Percentiles rank a stretch among this genome's conserved stretches.
Evolutionary conservation across 2,797 vertebrate species (phyloP).

Genomic region (Oreortyx pictus): DNA sequence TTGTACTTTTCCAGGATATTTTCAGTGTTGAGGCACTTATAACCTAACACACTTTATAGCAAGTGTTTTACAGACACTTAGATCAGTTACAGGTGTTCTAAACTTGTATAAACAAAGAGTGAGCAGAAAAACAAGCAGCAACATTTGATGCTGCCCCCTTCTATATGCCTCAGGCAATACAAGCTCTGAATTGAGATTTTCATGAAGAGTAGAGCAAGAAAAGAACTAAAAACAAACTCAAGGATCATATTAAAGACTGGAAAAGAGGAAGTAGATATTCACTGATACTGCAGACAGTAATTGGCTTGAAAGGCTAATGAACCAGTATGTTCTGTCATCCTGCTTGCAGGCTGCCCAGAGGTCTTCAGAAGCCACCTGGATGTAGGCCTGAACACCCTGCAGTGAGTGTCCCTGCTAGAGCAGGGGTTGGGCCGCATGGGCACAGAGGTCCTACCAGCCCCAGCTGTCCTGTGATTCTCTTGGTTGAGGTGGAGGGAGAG

Average conservation of each 20-base stretch:
- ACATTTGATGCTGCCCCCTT: neutral
- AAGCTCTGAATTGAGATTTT: neutral
- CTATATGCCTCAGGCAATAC: neutral
- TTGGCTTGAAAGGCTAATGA: neutral
- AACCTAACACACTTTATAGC: neutral
- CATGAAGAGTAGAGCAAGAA: neutral
- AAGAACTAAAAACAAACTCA: neutral
- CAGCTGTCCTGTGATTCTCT: neutral
- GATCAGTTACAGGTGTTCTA: neutral
- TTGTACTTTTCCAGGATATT: neutral
- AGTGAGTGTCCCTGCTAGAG: neutral
- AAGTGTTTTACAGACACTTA: neutral
- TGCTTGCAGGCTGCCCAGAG: neutral
- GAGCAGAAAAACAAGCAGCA: neutral
- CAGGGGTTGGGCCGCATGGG: neutral
- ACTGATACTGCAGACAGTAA: neutral
- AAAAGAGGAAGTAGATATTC: neutral
- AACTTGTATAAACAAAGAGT: neutral
- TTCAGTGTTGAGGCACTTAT: neutral
- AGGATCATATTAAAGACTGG: neutral
- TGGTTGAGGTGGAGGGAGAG: neutral
- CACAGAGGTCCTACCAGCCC: neutral
- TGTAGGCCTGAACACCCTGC: fast-evolving
- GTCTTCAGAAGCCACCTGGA: neutral
- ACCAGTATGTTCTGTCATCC: neutral